Evolutionary conservation across 2,888 invertebrate genomes (phyloP), one percentile per base, ranked within the genome.

Genomic region (Lycaena phlaeas): DNA sequence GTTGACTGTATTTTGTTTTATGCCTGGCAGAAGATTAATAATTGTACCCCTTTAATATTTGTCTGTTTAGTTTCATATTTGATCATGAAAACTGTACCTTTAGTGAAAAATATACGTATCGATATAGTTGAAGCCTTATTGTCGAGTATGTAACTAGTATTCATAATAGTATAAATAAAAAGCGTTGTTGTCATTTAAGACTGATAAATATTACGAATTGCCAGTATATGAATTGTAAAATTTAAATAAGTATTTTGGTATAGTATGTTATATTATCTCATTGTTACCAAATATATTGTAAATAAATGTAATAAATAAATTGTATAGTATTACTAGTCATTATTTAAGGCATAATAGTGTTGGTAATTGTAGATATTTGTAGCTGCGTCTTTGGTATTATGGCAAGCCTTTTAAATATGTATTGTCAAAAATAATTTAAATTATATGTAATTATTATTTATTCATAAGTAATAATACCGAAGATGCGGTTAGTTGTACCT

Each of bases 201-300:
- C 82, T 84, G 82, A 82, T 72, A 68, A 53, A 68, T 61, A 63
- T 59, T 57, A 59, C 52, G 59, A 61, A 64, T 68, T 63, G 77
- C 75, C 77, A 78, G 78, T 78, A 79, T 74, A 67, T 66, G 60
- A 56, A 61, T 56, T 68, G 59, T 61, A 59, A 61, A 52, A 56
- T 52, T 60, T 65, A 61, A 62, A 64, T 65, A 63, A 70, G 68
- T 79, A 79, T 81, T 78, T 79, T 81, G 72, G 64, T 78, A 81
- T 74, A 72, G 67, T 50, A 53, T 57, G 50, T 57, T 70, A 68
- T 77, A 73, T 65, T 71, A 72, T 82, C 78, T 78, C 82, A 78
- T 67, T 81, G 84, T 84, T 84, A 84, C 84, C 84, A 84, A 84
- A 84, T 82, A 77, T 78, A 69, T 75, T 77, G 75, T 84, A 77